These are phyloP conservation scores for Eolophus roseicapilla DNA, from an alignment of 2,113 vertebrate genomes.

Conservation along the genomic window DNA sequence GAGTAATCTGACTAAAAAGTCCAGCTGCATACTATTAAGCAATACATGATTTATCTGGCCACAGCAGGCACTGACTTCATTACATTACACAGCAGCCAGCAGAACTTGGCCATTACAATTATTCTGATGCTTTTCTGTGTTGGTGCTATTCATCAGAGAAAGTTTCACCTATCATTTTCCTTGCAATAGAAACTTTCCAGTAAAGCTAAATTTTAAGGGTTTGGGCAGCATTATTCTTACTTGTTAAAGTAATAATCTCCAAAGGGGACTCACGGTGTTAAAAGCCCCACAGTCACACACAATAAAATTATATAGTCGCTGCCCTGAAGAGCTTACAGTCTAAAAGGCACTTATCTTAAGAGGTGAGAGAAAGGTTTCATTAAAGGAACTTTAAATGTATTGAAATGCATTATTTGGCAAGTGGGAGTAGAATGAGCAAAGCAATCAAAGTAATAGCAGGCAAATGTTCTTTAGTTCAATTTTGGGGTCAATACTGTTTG, in stretches of 20 bases:
- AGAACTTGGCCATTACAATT: conserved; percentile 2
- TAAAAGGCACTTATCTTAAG: neutral
- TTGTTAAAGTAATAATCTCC: neutral
- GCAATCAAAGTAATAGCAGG: neutral
- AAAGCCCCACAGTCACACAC: neutral
- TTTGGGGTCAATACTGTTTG: neutral
- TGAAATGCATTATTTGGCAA: neutral
- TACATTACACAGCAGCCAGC: neutral
- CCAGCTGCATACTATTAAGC: neutral
- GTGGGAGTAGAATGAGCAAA: neutral
- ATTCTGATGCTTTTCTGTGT: conserved; percentile 6
- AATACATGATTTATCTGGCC: conserved; percentile 18
- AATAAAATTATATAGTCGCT: neutral
- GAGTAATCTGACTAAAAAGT: conserved; percentile 23
- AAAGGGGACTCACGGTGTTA: neutral
- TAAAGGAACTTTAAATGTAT: conserved; percentile 6
- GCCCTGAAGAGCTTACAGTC: neutral
- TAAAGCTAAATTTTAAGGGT: neutral
- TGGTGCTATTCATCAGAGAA: neutral
- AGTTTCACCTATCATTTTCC: neutral
- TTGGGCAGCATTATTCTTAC: neutral
- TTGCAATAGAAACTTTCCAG: neutral
- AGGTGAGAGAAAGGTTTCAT: neutral
- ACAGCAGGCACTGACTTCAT: conserved; percentile 29
- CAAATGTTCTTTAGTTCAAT: neutral